phyloP scores from a whole-genome alignment of 1,140 invertebrate genomes.

The Panagrolaimus sp. region DNA sequence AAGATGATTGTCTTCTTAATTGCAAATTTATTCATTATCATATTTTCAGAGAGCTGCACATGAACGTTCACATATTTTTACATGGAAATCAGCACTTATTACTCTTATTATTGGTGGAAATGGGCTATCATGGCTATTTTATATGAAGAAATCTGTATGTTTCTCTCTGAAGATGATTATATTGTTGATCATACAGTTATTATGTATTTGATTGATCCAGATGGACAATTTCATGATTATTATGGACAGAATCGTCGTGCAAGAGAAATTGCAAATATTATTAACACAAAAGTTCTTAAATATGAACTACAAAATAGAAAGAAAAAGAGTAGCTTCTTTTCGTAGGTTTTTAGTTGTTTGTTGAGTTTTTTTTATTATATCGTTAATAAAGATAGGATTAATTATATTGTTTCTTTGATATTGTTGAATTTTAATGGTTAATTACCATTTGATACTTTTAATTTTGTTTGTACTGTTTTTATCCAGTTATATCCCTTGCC shows the following conservation, averaged over 20 bases:
- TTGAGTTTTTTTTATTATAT: conserved; percentile 17
- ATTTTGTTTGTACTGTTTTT: too few species aligned
- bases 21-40: too few species aligned
- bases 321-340: neutral
- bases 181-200: conserved; percentile 93
- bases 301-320: conserved; percentile 35
- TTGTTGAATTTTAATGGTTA: neutral
- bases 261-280: conserved; percentile 66
- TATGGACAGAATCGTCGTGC: conserved; percentile 84
- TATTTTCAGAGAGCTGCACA: conserved; percentile 34
- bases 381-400: neutral
- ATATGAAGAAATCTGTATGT: conserved; percentile 31
- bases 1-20: too few species aligned
- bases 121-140: conserved; percentile 33
- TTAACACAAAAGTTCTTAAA: conserved; percentile 49
- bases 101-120: conserved; percentile 34
- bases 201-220: conserved; percentile 88
- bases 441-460: neutral
- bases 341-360: neutral
- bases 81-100: conserved; percentile 35
- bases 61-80: conserved; percentile 41
- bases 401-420: neutral
- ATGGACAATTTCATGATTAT: conserved; percentile 93
- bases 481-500: too few species aligned
- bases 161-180: conserved; percentile 45